Conservation (phyloP, 2,797 vertebrate species). For the Brotogeris chrysoptera region DNA sequence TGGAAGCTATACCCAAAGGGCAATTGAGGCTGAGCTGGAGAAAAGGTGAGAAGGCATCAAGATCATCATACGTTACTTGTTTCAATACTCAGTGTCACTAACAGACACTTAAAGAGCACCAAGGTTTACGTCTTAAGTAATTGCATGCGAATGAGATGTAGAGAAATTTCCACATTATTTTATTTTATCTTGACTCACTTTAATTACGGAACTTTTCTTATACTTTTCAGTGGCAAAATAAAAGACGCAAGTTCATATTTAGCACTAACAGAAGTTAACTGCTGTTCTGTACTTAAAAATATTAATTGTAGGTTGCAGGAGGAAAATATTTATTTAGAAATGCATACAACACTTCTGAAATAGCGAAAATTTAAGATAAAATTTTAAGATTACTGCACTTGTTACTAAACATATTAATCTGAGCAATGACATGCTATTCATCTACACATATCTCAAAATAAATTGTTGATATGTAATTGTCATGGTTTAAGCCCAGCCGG, state of each 20-base stretch:
- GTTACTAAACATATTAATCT: background rate
- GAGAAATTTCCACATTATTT: background rate
- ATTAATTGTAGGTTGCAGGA: background rate
- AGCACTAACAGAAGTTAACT: background rate
- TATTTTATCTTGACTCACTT: background rate
- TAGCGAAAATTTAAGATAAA: background rate
- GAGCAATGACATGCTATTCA: background rate
- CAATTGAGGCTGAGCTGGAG: background rate
- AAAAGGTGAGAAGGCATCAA: background rate
- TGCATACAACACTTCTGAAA: background rate
- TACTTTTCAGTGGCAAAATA: background rate
- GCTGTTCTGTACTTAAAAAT: background rate
- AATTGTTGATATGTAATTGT: background rate
- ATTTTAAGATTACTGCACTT: background rate
- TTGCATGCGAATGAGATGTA: background rate
- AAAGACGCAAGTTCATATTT: background rate
- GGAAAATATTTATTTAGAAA: background rate
- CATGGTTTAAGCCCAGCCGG: too few relatives aligned
- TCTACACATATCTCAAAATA: background rate
- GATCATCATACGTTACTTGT: background rate
- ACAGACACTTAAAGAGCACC: background rate
- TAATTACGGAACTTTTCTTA: background rate
- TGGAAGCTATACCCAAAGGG: background rate
- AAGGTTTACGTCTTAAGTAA: background rate
- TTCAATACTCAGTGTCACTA: background rate